Base-by-base conservation (phyloP, 2,113 vertebrate species). In the Notothenia coriiceps region DNA sequence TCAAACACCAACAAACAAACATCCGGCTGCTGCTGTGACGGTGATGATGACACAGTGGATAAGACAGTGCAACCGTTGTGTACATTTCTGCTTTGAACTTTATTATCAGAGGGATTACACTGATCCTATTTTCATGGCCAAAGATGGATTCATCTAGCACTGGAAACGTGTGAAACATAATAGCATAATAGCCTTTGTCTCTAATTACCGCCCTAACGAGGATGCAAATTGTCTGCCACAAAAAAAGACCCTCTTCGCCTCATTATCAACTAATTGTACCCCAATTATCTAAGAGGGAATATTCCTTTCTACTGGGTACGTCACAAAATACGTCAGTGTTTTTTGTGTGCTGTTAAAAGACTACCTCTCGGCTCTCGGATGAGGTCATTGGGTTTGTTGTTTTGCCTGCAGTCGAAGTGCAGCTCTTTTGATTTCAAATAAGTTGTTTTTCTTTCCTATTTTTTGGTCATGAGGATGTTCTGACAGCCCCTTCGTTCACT, bases 321-420 rank as follows among this genome's bases (percentile, higher is more conserved):
- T 84, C 86, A 84, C 29, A n/a, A 56, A 82, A 71, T 84, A 83
- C 68, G 73, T 84, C 82, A 87, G 59, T 51, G 67, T 62, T 51
- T 64, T 80, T 65, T 59, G 73, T 85, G 79, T 65, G 74, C 66
- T 64, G 52, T 76, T 74, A 65, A 85, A 81, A 74, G 55, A 57
- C n/a, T 18, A 35, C 66, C 25, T 50, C 35, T 51, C 64, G 22
- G 44, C 33, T 81, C 62, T 71, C 35, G 49, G 61, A 63, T 15
- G 49, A 84, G 84, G 85, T 90, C 84, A 61, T 76, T 13, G 20
- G 17, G 75, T 89, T 86, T 80, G 64, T 51, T 70, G 12, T 77
- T 73, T 83, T 33, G 55, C 77, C 84, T 72, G 75, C 72, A 82
- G 66, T 82, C 61, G 20, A 51, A 83, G 67, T 5, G 57, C 69